Conservation (phyloP, 2,888 invertebrate species). For the Didymodactylos carnosus region DNA sequence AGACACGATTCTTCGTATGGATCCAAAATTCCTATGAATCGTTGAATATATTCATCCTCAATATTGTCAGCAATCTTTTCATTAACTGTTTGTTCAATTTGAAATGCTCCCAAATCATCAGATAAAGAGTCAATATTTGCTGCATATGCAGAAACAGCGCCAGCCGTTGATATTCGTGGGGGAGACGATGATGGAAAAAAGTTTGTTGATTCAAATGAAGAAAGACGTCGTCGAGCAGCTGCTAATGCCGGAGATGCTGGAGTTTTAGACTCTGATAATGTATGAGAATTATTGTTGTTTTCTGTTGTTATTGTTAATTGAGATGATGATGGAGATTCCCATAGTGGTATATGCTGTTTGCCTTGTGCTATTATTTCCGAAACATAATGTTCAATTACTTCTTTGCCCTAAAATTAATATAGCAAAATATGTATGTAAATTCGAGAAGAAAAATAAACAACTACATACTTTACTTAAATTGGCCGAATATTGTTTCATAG, state of each 20-base stretch:
- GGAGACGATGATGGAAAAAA: background rate
- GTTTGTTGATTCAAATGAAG: background rate
- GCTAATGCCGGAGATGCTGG: background rate
- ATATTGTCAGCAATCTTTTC: conserved; percentile 41
- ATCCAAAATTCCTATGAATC: conserved; percentile 65
- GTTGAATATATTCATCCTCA: conserved; percentile 73
- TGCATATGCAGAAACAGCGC: background rate
- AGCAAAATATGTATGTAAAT: too few species aligned
- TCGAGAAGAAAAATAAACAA: too few species aligned
- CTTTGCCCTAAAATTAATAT: too few species aligned
- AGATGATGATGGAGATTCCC: conserved; percentile 34
- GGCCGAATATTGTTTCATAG: conserved; percentile 78
- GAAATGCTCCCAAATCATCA: conserved; percentile 1
- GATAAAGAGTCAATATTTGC: background rate
- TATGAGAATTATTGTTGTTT: background rate
- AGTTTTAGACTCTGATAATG: too few species aligned
- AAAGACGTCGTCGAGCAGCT: background rate
- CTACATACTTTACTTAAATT: conserved; percentile 63
- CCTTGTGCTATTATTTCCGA: conserved; percentile 55
- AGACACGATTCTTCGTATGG: conserved; percentile 72
- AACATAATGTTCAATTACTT: conserved; percentile 74
- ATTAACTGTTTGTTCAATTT: background rate
- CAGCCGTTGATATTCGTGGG: background rate
- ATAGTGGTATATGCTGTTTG: conserved; percentile 46
- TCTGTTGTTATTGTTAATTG: background rate